Conservation (phyloP, 2,113 vertebrate genomes). For the Arizona elegans region DNA sequence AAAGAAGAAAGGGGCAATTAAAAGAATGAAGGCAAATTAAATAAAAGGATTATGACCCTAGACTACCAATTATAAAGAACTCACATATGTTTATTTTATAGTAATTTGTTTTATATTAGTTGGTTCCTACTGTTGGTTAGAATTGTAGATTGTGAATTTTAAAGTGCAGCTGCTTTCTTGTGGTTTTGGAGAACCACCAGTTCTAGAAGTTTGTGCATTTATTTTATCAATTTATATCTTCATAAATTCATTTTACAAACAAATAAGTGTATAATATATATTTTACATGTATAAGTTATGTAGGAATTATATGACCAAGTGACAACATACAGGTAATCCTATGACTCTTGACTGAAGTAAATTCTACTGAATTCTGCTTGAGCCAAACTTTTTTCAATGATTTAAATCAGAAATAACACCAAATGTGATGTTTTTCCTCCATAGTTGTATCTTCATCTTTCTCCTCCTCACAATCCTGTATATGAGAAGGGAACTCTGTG, state of each 20-base stretch:
- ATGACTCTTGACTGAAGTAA: neutral
- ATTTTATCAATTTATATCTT: neutral
- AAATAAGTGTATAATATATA: neutral
- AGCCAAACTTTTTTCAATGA: neutral
- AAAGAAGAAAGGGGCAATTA: slow-evolving; percentile 33
- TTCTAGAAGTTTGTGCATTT: neutral
- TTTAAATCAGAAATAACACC: neutral
- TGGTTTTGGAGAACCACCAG: neutral
- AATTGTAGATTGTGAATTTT: neutral
- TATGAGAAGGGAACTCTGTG: neutral
- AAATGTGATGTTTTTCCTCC: neutral
- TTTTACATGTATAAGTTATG: neutral
- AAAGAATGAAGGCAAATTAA: neutral
- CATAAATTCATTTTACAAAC: neutral
- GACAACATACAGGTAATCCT: neutral
- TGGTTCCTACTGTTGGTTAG: accelerated
- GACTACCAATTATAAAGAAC: neutral
- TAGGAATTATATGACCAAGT: neutral
- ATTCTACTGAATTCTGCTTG: neutral
- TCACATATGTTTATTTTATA: neutral
- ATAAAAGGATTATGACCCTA: neutral
- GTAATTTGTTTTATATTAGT: neutral
- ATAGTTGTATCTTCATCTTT: neutral
- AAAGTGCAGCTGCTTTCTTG: neutral
- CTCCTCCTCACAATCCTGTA: neutral